Base-by-base conservation (phyloP, 2,113 vertebrate species). In the Hemiprocne comata region DNA sequence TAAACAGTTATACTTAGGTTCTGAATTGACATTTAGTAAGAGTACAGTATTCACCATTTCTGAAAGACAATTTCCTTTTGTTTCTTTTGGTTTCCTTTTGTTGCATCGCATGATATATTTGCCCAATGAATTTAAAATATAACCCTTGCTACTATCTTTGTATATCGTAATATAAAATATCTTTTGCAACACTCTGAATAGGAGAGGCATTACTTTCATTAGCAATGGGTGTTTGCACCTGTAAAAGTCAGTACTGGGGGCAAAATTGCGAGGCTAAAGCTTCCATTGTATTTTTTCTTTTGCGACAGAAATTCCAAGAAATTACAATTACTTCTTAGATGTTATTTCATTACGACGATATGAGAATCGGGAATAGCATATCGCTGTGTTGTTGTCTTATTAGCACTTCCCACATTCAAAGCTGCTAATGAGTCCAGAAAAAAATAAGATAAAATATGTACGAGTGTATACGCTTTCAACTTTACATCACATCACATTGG, bases 71-170 rank as follows among this genome's bases (percentile, higher is more conserved):
- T 42, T 42, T 42, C 40, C 40, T 42, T 42, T 42, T 42, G 40
- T 42, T 29, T 75, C 42, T 94, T 97, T 97, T 75, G 88, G 12
- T 94, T 97, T 95, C 81, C 61, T 92, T 79, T 95, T 96, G 36
- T 44, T 89, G 36, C 66, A 71, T 93, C 51, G 78, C 55, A 46
- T 70, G 33, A 17, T 50, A 76, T 44, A 44, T 53, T 77, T 92
- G 17, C 34, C 48, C n/a, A 81, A 76, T 13, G 8, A 92, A 75
- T 93, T 94, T 88, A 85, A 87, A 88, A 90, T 79, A 66, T 28
- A 84, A 26, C 33, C 54, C 55, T 86, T 87, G 11, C 26, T 93
- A 70, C 62, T 48, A n/a, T 4, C 3, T 25, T 93, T 85, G 12
- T 51, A 18, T 66, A 89, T 21, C 33, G 76, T 24, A 81, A 73